These are phyloP conservation scores for Volucella bombylans DNA, from an alignment of 2,888 invertebrate genomes.

Conservation along the genomic window DNA sequence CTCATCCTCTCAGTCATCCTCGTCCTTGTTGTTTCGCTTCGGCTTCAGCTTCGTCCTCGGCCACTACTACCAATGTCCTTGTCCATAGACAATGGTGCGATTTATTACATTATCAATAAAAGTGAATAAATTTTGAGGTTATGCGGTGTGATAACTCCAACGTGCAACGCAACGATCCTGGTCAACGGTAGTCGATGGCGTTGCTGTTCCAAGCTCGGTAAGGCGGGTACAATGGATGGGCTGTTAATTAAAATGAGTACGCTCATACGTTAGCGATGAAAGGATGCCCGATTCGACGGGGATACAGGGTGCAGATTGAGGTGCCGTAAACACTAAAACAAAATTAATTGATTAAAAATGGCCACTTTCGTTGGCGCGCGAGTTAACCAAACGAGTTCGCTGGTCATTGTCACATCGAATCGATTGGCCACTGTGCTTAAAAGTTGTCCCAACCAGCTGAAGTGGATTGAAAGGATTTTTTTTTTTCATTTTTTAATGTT, in stretches of 20 bases:
- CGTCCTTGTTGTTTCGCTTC: not conserved
- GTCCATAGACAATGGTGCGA: conserved; percentile 74
- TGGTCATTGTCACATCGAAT: conserved; percentile 42
- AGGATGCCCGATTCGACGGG: not conserved
- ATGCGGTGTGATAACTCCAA: conserved; percentile 80
- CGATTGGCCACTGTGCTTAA: no score
- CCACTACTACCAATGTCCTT: not conserved
- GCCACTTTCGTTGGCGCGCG: conserved; percentile 30
- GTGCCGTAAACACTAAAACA: conserved; percentile 37
- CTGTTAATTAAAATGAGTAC: conserved; percentile 71
- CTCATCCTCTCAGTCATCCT: conserved; percentile 8
- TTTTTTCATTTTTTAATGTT: no score
- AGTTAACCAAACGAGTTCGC: conserved; percentile 12
- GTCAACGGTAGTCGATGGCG: not conserved
- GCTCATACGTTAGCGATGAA: conserved; percentile 41
- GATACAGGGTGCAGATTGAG: conserved; percentile 15
- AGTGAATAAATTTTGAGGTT: conserved; percentile 82
- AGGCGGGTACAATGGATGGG: conserved; percentile 40
- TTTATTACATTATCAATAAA: conserved; percentile 82
- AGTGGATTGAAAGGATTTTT: no score
- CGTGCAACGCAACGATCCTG: conserved; percentile 58
- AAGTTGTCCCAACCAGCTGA: no score
- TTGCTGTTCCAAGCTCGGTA: not conserved
- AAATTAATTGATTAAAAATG: conserved; percentile 73
- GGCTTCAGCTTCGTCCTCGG: not conserved